A percentile compares a stretch with the other conserved stretches of the same genome.
phyloP scores from a whole-genome alignment of 2,888 invertebrate species.

The Drosophila fulvimacula region DNA sequence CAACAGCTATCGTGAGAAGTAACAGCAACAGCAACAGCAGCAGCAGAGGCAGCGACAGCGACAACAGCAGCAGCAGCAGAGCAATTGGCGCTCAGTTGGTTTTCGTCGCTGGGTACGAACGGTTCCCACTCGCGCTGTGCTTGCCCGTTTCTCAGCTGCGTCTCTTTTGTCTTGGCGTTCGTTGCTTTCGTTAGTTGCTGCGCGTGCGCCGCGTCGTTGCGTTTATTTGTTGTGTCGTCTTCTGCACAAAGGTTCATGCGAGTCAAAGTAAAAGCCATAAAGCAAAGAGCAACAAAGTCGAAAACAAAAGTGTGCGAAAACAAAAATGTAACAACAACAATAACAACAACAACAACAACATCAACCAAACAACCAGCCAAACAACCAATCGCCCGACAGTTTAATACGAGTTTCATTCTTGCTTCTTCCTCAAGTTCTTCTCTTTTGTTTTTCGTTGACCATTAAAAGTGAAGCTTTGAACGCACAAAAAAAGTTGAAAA shows the following conservation, averaged over 20 bases:
- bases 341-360: constrained; percentile 18
- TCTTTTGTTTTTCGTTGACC: constrained; percentile 60
- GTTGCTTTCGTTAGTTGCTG: constrained; percentile 38
- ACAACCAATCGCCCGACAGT: constrained; percentile 50
- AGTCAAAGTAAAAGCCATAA: constrained; percentile 67
- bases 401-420: constrained; percentile 75
- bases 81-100: constrained; percentile 55
- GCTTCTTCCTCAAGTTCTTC: constrained; percentile 36
- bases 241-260: constrained; percentile 57
- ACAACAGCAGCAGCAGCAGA: constrained; percentile 27
- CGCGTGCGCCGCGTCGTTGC: constrained; percentile 52
- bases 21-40: constrained; percentile 23
- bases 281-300: constrained; percentile 59
- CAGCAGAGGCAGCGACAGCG: constrained; percentile 13
- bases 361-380: constrained; percentile 27
- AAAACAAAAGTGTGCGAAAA: constrained; percentile 72
- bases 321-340: constrained; percentile 55
- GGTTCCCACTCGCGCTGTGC: constrained; percentile 44
- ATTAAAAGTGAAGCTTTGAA: constrained; percentile 75
- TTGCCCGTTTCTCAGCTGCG: constrained; percentile 31
- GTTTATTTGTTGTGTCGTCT: constrained; percentile 53
- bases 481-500: constrained; percentile 43
- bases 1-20: constrained; percentile 25
- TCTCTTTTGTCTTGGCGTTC: constrained; percentile 16
- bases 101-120: constrained; percentile 62